These are phyloP conservation scores for Pseudorasbora parva DNA, from an alignment of 2,113 vertebrate species.

Conservation along the genomic window DNA sequence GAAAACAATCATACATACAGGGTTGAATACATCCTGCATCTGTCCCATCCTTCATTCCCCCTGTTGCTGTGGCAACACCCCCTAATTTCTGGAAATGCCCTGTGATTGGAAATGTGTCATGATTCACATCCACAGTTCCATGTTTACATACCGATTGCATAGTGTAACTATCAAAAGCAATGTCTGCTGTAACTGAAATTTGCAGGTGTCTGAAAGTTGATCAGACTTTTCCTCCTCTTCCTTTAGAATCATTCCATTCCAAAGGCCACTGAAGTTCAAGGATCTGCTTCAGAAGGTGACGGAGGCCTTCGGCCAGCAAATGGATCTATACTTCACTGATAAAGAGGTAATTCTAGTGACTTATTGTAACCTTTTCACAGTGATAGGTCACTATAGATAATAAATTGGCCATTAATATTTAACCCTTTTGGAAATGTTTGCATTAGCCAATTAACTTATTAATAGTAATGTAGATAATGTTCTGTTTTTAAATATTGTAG, in stretches of 20 bases:
- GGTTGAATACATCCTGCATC: too few relatives aligned
- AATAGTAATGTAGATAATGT: not conserved
- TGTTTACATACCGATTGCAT: not conserved
- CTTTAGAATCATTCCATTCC: conserved; percentile 88
- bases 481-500: not conserved
- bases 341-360: conserved; percentile 77
- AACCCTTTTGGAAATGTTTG: not conserved
- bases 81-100: not conserved
- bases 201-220: not conserved
- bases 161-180: not conserved
- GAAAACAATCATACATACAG: not conserved
- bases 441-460: not conserved
- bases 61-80: not conserved
- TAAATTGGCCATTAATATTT: not conserved
- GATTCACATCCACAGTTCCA: not conserved
- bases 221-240: conserved; percentile 11
- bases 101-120: not conserved
- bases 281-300: conserved; percentile 90
- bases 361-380: not conserved
- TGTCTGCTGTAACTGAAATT: not conserved
- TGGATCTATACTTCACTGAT: conserved; percentile 87
- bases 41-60: not conserved
- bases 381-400: not conserved
- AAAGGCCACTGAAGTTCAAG: conserved; percentile 86
- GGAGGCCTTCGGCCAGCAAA: conserved; percentile 88